Evolutionary conservation across 2,113 vertebrate species (phyloP).

Genomic region (Atrichornis clamosus): DNA sequence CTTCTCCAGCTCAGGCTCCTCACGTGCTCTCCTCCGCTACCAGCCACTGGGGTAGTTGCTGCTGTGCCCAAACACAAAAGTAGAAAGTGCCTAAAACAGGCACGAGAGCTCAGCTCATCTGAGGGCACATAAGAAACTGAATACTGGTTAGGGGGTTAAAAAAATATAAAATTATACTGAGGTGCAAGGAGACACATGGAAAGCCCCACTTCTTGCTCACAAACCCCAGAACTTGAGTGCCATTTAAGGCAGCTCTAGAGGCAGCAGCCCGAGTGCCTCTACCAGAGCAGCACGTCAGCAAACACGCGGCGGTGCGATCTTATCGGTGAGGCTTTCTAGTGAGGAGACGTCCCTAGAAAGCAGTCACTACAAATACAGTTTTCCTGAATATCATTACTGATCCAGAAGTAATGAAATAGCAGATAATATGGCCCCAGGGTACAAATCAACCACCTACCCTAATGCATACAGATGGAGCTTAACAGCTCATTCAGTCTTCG

Average conservation of each 20-base stretch:
- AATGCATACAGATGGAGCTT: conserved; percentile 55
- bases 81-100: neutral
- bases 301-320: neutral
- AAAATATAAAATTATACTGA: neutral
- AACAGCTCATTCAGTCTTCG: conserved; percentile 36
- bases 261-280: neutral
- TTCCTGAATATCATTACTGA: conserved; percentile 53
- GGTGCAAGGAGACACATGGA: neutral
- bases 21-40: neutral
- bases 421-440: conserved; percentile 51
- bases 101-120: neutral
- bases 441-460: conserved; percentile 58
- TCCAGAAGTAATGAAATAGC: conserved; percentile 66
- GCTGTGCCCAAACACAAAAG: neutral
- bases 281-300: neutral
- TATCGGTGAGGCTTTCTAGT: conserved; percentile 5
- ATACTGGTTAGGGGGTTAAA: fast-evolving
- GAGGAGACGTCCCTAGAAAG: conserved; percentile 51
- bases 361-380: conserved; percentile 28
- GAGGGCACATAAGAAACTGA: neutral
- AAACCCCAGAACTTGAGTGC: neutral
- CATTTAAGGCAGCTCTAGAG: neutral
- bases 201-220: neutral
- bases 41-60: neutral
- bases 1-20: neutral